phyloP scores from a whole-genome alignment of 1,140 invertebrate species.

The Drosophila sulfurigaster region DNA sequence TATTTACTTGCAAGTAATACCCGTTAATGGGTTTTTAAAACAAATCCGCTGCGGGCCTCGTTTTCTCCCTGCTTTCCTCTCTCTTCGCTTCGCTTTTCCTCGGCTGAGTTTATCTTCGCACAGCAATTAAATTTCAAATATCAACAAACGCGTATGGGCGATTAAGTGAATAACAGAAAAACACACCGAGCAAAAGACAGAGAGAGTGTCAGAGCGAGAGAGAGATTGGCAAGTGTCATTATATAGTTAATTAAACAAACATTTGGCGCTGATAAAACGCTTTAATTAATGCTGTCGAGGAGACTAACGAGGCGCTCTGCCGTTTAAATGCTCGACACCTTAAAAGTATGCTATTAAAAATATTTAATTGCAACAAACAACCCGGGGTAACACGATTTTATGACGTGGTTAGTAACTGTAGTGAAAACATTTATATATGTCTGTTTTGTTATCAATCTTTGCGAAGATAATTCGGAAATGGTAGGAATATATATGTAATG shows the following conservation, averaged over 20 bases:
- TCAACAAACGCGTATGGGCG: constrained; percentile 43
- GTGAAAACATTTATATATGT: too few relatives aligned
- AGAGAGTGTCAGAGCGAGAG: constrained; percentile 1
- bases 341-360: constrained; percentile 62
- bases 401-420: not conserved
- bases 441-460: too few relatives aligned
- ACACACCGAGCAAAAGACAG: constrained; percentile 3
- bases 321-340: constrained; percentile 54
- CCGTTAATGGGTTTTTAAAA: constrained; percentile 81
- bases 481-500: too few relatives aligned
- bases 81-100: not conserved
- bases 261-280: constrained; percentile 70
- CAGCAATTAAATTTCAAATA: constrained; percentile 80
- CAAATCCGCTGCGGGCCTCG: constrained; percentile 75
- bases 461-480: too few relatives aligned
- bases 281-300: constrained; percentile 69
- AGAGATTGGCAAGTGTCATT: constrained; percentile 54
- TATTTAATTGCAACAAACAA: constrained; percentile 30
- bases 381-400: not conserved
- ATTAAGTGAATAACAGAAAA: too few relatives aligned
- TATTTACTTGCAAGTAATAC: constrained; percentile 83
- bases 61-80: not conserved
- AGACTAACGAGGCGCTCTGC: constrained; percentile 23
- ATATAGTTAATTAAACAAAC: constrained; percentile 81
- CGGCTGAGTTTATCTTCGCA: constrained; percentile 27